Evolutionary conservation across 2,797 vertebrate genomes (phyloP).

Genomic region (Pyrocephalus nanus): DNA sequence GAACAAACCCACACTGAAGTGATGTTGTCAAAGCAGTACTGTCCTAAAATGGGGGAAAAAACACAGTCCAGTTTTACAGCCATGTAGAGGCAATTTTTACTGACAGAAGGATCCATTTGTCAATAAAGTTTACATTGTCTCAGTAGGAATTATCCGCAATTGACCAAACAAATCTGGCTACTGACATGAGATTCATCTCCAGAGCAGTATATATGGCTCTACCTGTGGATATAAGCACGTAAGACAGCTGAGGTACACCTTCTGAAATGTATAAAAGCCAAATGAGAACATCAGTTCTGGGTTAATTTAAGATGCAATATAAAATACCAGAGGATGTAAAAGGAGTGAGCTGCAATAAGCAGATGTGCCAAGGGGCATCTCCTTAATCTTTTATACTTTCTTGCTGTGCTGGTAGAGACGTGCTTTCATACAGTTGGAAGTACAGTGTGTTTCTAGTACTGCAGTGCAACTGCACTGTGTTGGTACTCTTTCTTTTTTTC

Average conservation of each 20-base stretch:
- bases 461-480: not conserved
- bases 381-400: conserved; percentile 25
- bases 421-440: not conserved
- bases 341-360: not conserved
- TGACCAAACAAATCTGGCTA: not conserved
- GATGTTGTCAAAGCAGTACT: not conserved
- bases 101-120: not conserved
- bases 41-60: not conserved
- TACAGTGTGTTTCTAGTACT: not conserved
- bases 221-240: not conserved
- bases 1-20: not conserved
- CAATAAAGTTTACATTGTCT: not conserved
- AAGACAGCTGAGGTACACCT: not conserved
- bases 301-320: conserved; percentile 13
- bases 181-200: not conserved
- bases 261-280: not conserved
- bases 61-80: not conserved
- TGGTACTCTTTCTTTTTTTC: not conserved
- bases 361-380: not conserved
- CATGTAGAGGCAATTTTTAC: not conserved
- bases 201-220: not conserved
- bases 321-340: not conserved
- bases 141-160: not conserved
- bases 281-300: not conserved
- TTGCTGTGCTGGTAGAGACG: not conserved